These are phyloP conservation scores for Microctenopoma steveboyesi DNA, from an alignment of 2,797 vertebrate species.

Conservation along the genomic window DNA sequence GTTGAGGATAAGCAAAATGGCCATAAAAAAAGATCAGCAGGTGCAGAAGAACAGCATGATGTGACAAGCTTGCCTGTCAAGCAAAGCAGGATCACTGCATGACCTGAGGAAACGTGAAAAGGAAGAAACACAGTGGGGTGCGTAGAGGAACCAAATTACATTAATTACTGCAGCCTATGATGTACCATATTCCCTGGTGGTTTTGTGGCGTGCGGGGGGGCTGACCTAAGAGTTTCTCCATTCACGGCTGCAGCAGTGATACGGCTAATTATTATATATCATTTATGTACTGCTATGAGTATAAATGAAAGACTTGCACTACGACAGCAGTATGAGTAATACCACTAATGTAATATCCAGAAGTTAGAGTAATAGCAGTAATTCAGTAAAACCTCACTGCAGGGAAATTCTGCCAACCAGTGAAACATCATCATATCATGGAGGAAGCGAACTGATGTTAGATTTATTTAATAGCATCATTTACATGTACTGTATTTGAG, in stretches of 20 bases:
- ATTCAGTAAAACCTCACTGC: constrained; percentile 1
- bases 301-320: background rate
- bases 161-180: constrained; percentile 5
- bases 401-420: constrained; percentile 5
- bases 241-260: constrained; percentile 1
- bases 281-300: background rate
- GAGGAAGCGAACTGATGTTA: background rate
- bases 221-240: background rate
- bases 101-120: constrained; percentile 1
- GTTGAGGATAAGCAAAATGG: constrained; percentile 27
- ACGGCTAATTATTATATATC: background rate
- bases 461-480: background rate
- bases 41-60: constrained; percentile 25
- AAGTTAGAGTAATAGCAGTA: background rate
- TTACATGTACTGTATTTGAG: background rate
- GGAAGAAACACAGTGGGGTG: background rate
- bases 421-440: constrained; percentile 15
- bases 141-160: background rate
- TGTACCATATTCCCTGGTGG: background rate
- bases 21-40: constrained; percentile 15
- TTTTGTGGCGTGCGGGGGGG: background rate
- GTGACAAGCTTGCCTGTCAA: constrained; percentile 18
- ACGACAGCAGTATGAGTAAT: background rate
- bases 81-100: constrained; percentile 1
- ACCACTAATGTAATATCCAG: no score